Evolutionary conservation across 2,797 vertebrate species (phyloP).

Genomic region (Pipistrellus pipistrellus): DNA sequence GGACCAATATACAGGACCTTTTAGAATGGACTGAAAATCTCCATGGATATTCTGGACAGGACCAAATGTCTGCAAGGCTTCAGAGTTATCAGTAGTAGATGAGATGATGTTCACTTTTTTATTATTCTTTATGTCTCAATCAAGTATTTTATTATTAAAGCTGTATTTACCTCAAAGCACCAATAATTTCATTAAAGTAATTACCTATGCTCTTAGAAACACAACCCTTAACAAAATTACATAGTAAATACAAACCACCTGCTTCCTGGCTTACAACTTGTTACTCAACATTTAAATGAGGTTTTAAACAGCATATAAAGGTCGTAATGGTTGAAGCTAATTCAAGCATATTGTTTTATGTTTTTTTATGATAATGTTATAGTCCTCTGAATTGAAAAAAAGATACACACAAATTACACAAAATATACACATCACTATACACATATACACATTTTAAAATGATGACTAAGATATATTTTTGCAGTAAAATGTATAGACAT

Average conservation of each 20-base stretch:
- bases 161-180: background rate
- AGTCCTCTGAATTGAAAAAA: background rate
- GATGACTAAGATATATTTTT: background rate
- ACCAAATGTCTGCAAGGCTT: background rate
- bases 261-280: background rate
- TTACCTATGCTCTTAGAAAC: background rate
- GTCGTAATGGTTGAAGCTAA: background rate
- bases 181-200: constrained; percentile 35
- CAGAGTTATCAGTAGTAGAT: background rate
- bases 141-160: constrained; percentile 13
- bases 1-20: background rate
- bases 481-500: background rate
- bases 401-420: background rate
- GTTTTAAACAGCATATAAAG: background rate
- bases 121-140: background rate
- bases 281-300: background rate
- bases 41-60: background rate
- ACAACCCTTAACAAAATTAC: background rate
- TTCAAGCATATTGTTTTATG: background rate
- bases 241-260: background rate
- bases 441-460: background rate
- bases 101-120: background rate
- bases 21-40: background rate
- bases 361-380: background rate
- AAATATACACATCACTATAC: background rate